These are phyloP conservation scores for Paedocypris sp. DNA, from an alignment of 2,113 vertebrate genomes.

Conservation along the genomic window DNA sequence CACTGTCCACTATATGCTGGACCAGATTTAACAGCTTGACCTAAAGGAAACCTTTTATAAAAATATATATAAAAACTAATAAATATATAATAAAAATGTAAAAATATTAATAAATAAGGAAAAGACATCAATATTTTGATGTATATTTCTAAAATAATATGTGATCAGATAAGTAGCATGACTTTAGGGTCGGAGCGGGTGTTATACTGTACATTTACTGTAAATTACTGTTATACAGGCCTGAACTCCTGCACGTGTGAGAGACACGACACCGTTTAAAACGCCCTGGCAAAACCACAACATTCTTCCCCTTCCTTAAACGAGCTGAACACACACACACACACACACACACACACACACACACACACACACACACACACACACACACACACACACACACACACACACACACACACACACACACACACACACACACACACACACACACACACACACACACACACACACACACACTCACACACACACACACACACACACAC, in stretches of 20 bases:
- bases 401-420: neutral
- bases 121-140: too few relatives aligned
- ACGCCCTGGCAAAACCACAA: constrained; percentile 56
- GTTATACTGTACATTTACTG: too few relatives aligned
- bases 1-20: too few relatives aligned
- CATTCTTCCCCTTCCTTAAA: constrained; percentile 59
- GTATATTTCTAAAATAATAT: too few relatives aligned
- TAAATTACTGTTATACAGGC: too few relatives aligned
- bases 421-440: neutral
- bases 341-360: constrained; percentile 1
- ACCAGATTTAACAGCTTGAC: too few relatives aligned
- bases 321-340: constrained; percentile 47
- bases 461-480: neutral
- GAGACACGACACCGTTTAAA: constrained; percentile 54
- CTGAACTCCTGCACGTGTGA: constrained; percentile 44
- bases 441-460: neutral
- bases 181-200: too few relatives aligned
- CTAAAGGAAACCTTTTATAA: too few relatives aligned
- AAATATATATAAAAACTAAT: too few relatives aligned
- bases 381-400: neutral
- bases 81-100: too few relatives aligned
- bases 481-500: neutral
- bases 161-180: constrained; percentile 5
- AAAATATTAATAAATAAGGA: too few relatives aligned
- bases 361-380: neutral